These are phyloP conservation scores for Jordanella pulchra DNA, from an alignment of 2,797 vertebrate genomes.

Conservation along the genomic window DNA sequence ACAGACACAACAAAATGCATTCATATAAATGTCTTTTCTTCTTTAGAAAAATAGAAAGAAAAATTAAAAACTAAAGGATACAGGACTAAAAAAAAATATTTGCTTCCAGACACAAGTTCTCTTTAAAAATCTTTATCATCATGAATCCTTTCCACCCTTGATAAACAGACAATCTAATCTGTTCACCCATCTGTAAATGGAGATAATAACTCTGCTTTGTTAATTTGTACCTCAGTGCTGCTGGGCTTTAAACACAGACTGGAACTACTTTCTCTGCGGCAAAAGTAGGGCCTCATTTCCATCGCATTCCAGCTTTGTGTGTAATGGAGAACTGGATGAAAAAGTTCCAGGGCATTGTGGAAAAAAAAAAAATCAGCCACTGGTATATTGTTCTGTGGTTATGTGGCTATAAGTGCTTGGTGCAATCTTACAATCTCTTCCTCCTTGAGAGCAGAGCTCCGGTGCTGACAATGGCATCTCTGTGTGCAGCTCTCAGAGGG, in stretches of 20 bases:
- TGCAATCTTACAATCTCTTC: constrained; percentile 59
- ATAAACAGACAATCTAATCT: constrained; percentile 44
- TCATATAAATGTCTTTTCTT: not conserved
- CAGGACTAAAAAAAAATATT: not conserved
- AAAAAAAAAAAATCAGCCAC: constrained; percentile 51
- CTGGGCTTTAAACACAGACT: constrained; percentile 43
- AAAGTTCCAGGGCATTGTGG: constrained; percentile 54
- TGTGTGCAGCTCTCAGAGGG: constrained; percentile 76
- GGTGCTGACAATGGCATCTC: constrained; percentile 65
- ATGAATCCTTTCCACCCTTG: constrained; percentile 40
- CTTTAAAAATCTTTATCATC: constrained; percentile 36
- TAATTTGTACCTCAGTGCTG: constrained; percentile 35
- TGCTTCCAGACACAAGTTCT: constrained; percentile 7
- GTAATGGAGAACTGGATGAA: constrained; percentile 65
- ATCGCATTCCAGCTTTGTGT: constrained; percentile 59
- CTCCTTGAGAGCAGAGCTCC: constrained; percentile 39
- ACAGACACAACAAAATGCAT: not conserved
- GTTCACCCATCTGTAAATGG: constrained; percentile 21
- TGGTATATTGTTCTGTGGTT: constrained; percentile 64
- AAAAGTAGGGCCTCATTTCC: constrained; percentile 54
- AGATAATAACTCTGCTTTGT: constrained; percentile 34
- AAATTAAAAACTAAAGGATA: not conserved
- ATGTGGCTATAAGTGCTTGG: constrained; percentile 50
- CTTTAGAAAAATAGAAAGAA: not conserved
- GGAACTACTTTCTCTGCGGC: constrained; percentile 43